Percentiles rank a stretch among this genome's conserved stretches.
Evolutionary conservation across 2,797 vertebrate species (phyloP).

Genomic region (Takifugu rubripes): DNA sequence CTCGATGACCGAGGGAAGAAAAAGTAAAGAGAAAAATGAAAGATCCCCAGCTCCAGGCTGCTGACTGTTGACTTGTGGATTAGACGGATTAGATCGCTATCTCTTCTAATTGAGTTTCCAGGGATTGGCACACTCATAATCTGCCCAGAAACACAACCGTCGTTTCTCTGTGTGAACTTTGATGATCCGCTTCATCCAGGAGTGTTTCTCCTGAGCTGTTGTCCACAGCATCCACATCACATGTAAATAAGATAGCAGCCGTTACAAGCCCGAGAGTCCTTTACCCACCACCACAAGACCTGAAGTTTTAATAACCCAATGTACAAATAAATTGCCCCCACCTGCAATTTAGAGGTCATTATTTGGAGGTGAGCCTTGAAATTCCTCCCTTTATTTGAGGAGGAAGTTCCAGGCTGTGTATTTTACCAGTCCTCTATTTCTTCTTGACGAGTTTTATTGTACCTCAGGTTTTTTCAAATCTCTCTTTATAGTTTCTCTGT

Average conservation of each 20-base stretch:
- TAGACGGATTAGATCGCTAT: slow-evolving; percentile 33
- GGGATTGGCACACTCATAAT: slow-evolving; percentile 30
- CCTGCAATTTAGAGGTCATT: too few relatives aligned
- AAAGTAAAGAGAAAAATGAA: slow-evolving; percentile 3
- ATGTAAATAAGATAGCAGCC: too few relatives aligned
- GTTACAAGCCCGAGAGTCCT: too few relatives aligned
- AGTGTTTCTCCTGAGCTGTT: neutral
- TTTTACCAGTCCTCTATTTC: too few relatives aligned
- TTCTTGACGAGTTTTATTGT: slow-evolving; percentile 32
- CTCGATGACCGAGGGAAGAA: neutral
- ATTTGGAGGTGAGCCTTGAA: too few relatives aligned
- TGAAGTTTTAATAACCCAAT: too few relatives aligned
- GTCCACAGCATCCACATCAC: too few relatives aligned
- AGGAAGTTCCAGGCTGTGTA: too few relatives aligned
- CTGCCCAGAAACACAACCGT: slow-evolving; percentile 24
- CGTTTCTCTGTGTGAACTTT: slow-evolving; percentile 10
- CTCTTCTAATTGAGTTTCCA: slow-evolving; percentile 36
- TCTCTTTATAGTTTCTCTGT: slow-evolving; percentile 25
- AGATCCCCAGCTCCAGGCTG: slow-evolving; percentile 17
- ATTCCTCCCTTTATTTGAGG: too few relatives aligned
- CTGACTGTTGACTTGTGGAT: slow-evolving; percentile 25
- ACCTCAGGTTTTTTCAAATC: slow-evolving; percentile 27
- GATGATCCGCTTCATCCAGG: slow-evolving; percentile 16
- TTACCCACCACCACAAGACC: too few relatives aligned
- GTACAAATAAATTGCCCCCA: too few relatives aligned